Evolutionary conservation across 2,888 invertebrate species (phyloP).

Genomic region (Rhopalosiphum nymphaeae): DNA sequence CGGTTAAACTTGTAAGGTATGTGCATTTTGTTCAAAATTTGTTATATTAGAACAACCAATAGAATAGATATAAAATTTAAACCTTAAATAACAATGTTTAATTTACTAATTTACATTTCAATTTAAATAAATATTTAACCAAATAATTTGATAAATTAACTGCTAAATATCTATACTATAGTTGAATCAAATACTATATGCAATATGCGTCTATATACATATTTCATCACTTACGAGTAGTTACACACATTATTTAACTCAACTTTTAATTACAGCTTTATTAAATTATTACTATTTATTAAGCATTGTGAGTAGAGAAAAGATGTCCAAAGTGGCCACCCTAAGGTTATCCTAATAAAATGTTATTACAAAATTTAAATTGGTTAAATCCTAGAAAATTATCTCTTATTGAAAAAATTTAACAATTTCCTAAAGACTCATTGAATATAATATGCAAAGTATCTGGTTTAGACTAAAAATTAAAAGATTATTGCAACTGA

Average conservation of each 20-base stretch:
- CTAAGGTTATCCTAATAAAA: too few relatives aligned
- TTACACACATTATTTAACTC: background rate
- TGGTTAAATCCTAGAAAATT: too few relatives aligned
- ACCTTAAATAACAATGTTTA: background rate
- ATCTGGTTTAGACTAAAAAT: too few relatives aligned
- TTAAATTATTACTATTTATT: background rate
- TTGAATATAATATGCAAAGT: too few relatives aligned
- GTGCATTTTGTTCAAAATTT: background rate
- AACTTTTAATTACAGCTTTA: background rate
- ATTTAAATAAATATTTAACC: background rate
- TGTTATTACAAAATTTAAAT: too few relatives aligned
- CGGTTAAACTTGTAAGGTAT: conserved; percentile 43
- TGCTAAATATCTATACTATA: background rate
- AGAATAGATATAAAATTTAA: background rate
- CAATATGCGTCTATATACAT: background rate
- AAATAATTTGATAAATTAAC: background rate
- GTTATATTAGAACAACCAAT: background rate
- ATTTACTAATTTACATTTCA: background rate
- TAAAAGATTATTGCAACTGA: too few relatives aligned
- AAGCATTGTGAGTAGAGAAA: background rate
- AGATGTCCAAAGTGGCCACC: too few relatives aligned
- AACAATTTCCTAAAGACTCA: too few relatives aligned
- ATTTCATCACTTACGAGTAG: background rate
- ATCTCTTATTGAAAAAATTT: too few relatives aligned
- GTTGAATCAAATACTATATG: background rate